Evolutionary conservation across 1,140 invertebrate genomes (phyloP), one percentile per base, ranked within the genome.

Genomic region (Polyergus mexicanus): DNA sequence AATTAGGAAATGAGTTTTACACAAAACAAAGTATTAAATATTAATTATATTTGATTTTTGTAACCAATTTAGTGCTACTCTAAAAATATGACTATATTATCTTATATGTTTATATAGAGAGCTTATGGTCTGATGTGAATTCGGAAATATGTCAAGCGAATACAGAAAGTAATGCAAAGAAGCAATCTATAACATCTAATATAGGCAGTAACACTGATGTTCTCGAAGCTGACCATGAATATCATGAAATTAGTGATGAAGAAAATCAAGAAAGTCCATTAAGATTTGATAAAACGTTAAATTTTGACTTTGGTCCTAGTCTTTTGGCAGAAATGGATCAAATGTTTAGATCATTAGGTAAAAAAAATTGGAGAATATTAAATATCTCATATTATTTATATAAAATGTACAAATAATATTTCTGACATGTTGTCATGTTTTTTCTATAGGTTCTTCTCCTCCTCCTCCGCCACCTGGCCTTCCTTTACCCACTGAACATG

Each of bases 321-420:
- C 95, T 99, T 51, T 96, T 99, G 91, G 98, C 99, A 92, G 99
- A 99, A 95, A 99, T 99, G 96, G 98, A 99, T 92, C 97, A 98
- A 78, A 98, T 99, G 95, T 98, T 99, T 91, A 97, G 97, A 90
- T 97, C 97, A 22, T 94, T 98, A 71, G 96, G 96, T 91, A 94
- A 88, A 51, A 25, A 6, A n/a, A 1, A 44, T 54, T 8, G 10
- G 0, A 38, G 35, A 0, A 28, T 51, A 22, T 8, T n/a, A 28
- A 4, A 58, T 32, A 38, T 35, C 0, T 1, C 7, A 25, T 25
- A 25, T 25, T 60, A 8, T 60, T 47, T 47, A 47, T 13, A 25
- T 28, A 62, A 25, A 5, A 13, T 25, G 58, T n/a, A 25, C 3
- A 28, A 13, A 25, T 35, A 22, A 60, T 28, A 28, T 25, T n/a